Conservation (phyloP, 1,140 invertebrate genomes). For the Ostrea denselamellosa region DNA sequence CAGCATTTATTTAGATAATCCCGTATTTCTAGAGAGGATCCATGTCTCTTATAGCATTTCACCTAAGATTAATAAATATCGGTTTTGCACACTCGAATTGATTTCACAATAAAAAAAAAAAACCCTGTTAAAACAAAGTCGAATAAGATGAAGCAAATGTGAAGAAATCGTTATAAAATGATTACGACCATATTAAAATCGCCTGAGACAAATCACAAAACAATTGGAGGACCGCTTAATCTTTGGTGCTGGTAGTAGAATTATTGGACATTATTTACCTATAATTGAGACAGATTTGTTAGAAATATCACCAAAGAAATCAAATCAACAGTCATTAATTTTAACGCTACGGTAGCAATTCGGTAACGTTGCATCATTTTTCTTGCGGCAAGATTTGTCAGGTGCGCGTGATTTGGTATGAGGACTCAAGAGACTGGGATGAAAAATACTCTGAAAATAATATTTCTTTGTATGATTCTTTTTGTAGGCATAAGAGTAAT, state of each 20-base stretch:
- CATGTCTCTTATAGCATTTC: not conserved
- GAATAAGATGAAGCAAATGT: conserved; percentile 13
- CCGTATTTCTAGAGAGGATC: not conserved
- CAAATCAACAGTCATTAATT: conserved; percentile 28
- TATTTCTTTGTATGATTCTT: not conserved
- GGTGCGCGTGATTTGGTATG: not conserved
- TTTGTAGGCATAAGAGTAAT: not conserved
- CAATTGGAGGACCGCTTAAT: not conserved
- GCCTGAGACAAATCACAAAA: not conserved
- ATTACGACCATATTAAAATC: not conserved
- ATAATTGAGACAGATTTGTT: conserved; percentile 38
- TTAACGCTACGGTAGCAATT: conserved; percentile 11
- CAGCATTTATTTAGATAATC: not conserved
- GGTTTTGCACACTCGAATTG: not conserved
- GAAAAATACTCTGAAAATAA: not conserved
- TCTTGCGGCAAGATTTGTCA: conserved; percentile 29
- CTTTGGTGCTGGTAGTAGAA: not conserved
- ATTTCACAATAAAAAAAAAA: conserved; percentile 23
- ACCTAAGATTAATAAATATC: conserved; percentile 14
- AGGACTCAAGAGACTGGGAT: not conserved
- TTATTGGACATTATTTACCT: conserved; percentile 36
- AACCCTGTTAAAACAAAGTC: not conserved
- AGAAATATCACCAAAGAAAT: conserved; percentile 23
- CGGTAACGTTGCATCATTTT: conserved; percentile 9
- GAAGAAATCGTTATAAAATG: conserved; percentile 25